Evolutionary conservation across 1,140 invertebrate genomes (phyloP), one percentile per base, ranked within the genome.

Genomic region (Drusus annulatus): DNA sequence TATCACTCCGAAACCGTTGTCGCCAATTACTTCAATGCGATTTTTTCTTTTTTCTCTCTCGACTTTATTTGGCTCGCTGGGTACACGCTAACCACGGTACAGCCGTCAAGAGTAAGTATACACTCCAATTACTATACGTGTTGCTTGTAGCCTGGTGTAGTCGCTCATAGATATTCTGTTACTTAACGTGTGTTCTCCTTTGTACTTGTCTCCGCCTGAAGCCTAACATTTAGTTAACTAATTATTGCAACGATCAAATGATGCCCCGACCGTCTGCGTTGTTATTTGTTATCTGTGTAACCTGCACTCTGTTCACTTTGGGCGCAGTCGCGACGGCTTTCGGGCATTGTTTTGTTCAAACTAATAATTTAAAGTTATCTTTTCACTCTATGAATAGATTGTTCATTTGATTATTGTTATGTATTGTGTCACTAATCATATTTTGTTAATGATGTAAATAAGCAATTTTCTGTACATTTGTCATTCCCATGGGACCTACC

Each of bases 11-110:
- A 76, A 60, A 80, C 76, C 78, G 65, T 80, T 90, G 86, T 89
- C 88, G 88, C 88, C 89, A 89, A 88, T 89, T 90, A 89, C 87
- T 89, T 90, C 89, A 90, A 90, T 90, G 89, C 89, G 89, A 89
- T 90, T 90, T 84, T 84, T 90, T 89, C 88, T 89, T 88, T 90
- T 90, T 89, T 88, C 89, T 80, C 56, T 88, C 87, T 89, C 89
- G 89, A 89, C 89, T 89, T 90, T 89, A 86, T 89, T 89, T 90
- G 89, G 89, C 88, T 87, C 86, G 89, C 89, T 83, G 88, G 89
- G 89, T 90, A n/a, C n/a, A n/a, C n/a, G n/a, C n/a, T n/a, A 90
- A 89, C 88, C 78, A 83, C 84, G 87, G 87, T 89, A 90, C 89
- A 90, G 89, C 87, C 85, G 85, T 88, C 84, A 90, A 88, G 88